Percentiles rank a stretch among this genome's conserved stretches.
phyloP scores from a whole-genome alignment of 1,140 invertebrate species.

The Octopus bimaculoides region DNA sequence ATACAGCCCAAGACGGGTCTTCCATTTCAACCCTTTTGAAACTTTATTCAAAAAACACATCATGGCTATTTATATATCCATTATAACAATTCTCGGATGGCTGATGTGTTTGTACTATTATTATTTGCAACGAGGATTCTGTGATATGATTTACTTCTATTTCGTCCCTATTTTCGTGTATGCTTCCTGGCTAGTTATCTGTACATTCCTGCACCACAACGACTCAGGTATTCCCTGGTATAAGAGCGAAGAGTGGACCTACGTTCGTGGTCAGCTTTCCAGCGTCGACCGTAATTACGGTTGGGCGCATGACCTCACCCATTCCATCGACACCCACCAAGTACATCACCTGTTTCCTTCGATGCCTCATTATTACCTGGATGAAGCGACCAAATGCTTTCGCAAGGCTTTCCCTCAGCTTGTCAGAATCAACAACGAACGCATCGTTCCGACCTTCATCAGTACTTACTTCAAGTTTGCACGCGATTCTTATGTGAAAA shows the following conservation, averaged over 20 bases:
- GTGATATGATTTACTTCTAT: conserved; percentile 45
- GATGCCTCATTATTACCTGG: conserved; percentile 52
- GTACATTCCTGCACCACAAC: conserved; percentile 54
- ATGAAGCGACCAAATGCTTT: conserved; percentile 41
- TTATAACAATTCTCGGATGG: conserved; percentile 33
- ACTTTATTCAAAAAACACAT: conserved; percentile 19
- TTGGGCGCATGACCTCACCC: conserved; percentile 47
- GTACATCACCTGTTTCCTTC: conserved; percentile 53
- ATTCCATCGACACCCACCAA: conserved; percentile 51
- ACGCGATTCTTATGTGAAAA: not conserved
- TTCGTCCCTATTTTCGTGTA: conserved; percentile 46
- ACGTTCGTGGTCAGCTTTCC: conserved; percentile 50
- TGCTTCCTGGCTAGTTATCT: conserved; percentile 40
- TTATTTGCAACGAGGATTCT: conserved; percentile 14
- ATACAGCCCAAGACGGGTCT: conserved; percentile 19
- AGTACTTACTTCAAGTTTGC: conserved; percentile 16
- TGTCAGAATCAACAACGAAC: conserved; percentile 17
- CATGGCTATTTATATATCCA: conserved; percentile 15
- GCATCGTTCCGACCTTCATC: conserved; percentile 18
- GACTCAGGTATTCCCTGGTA: conserved; percentile 46
- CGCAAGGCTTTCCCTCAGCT: conserved; percentile 23
- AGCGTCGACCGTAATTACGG: conserved; percentile 54
- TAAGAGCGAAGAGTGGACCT: conserved; percentile 43
- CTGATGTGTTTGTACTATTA: conserved; percentile 29
- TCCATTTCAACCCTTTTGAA: conserved; percentile 23